Base-by-base conservation (phyloP, 2,113 vertebrate genomes). In the Felis chaus region DNA sequence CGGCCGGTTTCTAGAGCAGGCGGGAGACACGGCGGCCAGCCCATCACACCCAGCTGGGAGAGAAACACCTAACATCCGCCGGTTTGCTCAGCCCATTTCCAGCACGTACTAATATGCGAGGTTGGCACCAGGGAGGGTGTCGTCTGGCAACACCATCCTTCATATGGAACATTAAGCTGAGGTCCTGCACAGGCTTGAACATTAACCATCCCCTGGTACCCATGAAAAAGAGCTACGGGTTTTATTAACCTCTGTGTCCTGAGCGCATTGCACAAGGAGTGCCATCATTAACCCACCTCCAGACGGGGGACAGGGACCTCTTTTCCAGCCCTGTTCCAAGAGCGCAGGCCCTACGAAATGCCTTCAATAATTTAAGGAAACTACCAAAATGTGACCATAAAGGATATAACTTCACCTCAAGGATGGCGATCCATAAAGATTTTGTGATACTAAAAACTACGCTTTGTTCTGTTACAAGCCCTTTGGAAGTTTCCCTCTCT, bases 241-340 rank as follows among this genome's bases (percentile, higher is more conserved):
- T 99, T 99, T 99, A 99, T 99, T 99, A 99, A 99, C 98, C 99
- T 99, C 98, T 23, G 98, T 99, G 99, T 99, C 98, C 99, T 96
- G 98, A 98, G 99, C 98, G 96, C 97, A 80, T 81, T 95, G 97
- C 93, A 1, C 96, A 33, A 95, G 97, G 94, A 98, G 95, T 88
- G 68, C 98, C 98, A 98, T 98, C 98, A 99, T 99, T 99, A 99
- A 99, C 98, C 98, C 98, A 99, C 98, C 98, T 99, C 98, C 98
- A 98, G 98, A 98, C 97, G 94, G 98, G 96, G 98, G 97, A 96
- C 96, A 89, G 97, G 97, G 97, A 93, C 98, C 97, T 98, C 98
- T 98, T 97, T 97, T 80, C 97, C 84, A 98, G 98, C 98, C 97
- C 96, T 89, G 97, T 94, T 98, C 97, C 55, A 87, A 98, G 98